These are phyloP conservation scores for Sebastolobus altivelis DNA, from an alignment of 2,797 vertebrate species.

Conservation along the genomic window DNA sequence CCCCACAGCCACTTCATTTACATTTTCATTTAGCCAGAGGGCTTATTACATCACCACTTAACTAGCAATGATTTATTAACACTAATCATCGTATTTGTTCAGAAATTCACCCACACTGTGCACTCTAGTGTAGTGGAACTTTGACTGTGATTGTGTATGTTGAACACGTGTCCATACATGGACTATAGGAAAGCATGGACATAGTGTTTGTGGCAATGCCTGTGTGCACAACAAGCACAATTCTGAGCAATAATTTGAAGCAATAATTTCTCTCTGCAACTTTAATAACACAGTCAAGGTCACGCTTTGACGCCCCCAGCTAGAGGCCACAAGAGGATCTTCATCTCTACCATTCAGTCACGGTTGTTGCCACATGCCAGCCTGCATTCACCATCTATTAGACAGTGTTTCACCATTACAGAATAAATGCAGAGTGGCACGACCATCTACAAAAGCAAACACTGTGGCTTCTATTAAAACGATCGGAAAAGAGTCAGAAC, in stretches of 20 bases:
- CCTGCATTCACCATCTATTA: slow-evolving; percentile 1
- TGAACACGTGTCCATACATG: background rate
- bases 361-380: background rate
- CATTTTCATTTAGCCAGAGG: slow-evolving; percentile 21
- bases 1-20: slow-evolving; percentile 27
- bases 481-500: background rate
- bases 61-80: slow-evolving; percentile 42
- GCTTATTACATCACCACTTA: slow-evolving; percentile 34
- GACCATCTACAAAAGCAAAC: slow-evolving; percentile 1
- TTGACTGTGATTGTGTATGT: slow-evolving; percentile 4
- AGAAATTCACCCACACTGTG: background rate
- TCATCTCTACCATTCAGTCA: slow-evolving; percentile 14
- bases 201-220: background rate
- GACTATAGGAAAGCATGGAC: background rate
- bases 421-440: background rate
- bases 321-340: background rate
- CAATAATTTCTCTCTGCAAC: background rate
- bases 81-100: background rate
- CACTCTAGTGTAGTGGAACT: background rate
- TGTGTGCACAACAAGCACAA: background rate
- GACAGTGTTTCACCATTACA: background rate
- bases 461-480: background rate
- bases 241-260: background rate
- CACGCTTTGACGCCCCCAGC: background rate
- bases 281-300: background rate